Base-by-base conservation (phyloP, 2,113 vertebrate species). In the Ceuthmochares aereus region DNA sequence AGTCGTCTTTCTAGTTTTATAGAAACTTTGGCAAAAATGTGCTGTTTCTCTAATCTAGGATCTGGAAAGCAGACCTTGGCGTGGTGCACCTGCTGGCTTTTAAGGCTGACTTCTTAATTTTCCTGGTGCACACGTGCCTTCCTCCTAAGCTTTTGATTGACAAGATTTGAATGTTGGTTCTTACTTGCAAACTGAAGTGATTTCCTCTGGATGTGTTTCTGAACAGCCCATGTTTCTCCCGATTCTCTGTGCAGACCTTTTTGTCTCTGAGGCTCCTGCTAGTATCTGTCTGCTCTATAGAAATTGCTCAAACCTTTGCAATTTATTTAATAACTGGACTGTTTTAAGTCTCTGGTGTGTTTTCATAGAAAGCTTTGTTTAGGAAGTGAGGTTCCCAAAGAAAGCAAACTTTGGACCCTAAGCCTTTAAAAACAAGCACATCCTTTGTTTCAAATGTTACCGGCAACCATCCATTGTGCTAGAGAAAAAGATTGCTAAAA, bases 341-440 rank as follows among this genome's bases (percentile, higher is more conserved):
- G 13, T 86, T 95, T 67, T 2, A 34, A 67, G 66, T 72, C 77
- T 59, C 73, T 59, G 45, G 47, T 70, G 73, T 95, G 64, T 90
- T 95, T 90, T 63, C 37, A 19, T 54, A 55, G 59, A 80, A 78
- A 87, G 34, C 54, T 82, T 90, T 17, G 1, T 73, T 82, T 67
- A 87, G 94, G 74, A 96, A 94, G 58, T 62, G 74, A 87, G n/a
- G 7, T 76, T 81, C 87, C 55, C 70, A 27, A 84, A 51, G 67
- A 51, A 81, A 91, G 60, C 86, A 58, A 76, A 83, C 72, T 76
- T 84, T 23, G 30, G 77, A 34, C 49, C 26, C 43, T 86, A 25
- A 23, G 10, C 29, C 36, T 87, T 89, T 76, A 36, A 77, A 93
- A 92, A 90, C 51, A 91, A 79, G 22, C 45, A 21, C 45, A 40